phyloP scores from a whole-genome alignment of 2,888 invertebrate genomes.

The Noctua pronuba region DNA sequence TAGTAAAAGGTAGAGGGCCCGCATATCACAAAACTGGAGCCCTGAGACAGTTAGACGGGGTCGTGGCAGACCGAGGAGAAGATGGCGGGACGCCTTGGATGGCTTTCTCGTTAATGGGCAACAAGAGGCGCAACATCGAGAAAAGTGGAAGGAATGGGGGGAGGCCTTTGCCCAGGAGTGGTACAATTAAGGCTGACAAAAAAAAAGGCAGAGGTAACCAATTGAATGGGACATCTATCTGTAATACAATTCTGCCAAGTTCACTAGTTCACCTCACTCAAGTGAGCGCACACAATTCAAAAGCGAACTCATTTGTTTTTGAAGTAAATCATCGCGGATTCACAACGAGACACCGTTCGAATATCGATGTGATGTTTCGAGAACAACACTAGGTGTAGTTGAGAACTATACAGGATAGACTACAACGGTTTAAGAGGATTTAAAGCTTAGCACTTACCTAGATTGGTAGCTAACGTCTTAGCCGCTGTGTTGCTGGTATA shows the following conservation, averaged over 20 bases:
- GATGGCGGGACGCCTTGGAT: no score
- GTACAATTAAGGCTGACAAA: no score
- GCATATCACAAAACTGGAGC: no score
- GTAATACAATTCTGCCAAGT: not conserved
- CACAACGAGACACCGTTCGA: slow-evolving; percentile 1
- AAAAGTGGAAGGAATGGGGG: no score
- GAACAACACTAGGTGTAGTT: not conserved
- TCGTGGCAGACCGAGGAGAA: no score
- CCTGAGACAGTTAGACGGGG: no score
- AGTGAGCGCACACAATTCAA: slow-evolving; percentile 13
- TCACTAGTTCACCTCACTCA: not conserved
- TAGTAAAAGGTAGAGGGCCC: not conserved
- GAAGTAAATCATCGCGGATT: not conserved
- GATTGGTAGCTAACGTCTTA: slow-evolving; percentile 16
- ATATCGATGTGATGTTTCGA: not conserved
- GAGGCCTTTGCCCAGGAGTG: no score
- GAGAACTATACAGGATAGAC: not conserved
- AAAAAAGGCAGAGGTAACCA: no score
- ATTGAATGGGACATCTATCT: not conserved
- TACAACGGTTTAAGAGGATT: slow-evolving; percentile 25
- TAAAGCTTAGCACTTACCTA: slow-evolving; percentile 22
- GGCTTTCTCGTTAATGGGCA: no score
- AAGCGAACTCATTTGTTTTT: slow-evolving; percentile 26
- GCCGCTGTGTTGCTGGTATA: not conserved
- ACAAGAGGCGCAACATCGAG: no score